These are phyloP conservation scores for Crioceris asparagi DNA, from an alignment of 2,888 invertebrate genomes.

Conservation along the genomic window DNA sequence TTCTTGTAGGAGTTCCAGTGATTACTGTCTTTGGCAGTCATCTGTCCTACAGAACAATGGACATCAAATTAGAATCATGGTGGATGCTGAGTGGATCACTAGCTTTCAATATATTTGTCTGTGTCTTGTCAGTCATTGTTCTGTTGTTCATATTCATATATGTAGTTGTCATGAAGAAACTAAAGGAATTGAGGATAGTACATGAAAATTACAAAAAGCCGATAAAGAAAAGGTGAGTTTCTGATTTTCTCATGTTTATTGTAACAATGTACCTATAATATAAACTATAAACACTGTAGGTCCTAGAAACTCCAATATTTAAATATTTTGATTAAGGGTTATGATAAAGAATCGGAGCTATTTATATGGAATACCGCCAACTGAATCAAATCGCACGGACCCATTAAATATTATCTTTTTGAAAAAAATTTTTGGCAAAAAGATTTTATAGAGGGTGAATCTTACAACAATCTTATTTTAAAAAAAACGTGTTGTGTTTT, in stretches of 20 bases:
- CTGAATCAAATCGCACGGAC: too few relatives aligned
- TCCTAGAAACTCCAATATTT: too few relatives aligned
- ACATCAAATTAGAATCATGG: constrained; percentile 49
- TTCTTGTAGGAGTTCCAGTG: constrained; percentile 48
- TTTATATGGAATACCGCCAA: too few relatives aligned
- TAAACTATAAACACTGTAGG: too few relatives aligned
- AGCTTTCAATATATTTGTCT: constrained; percentile 55
- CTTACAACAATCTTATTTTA: too few relatives aligned
- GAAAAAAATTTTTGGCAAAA: too few relatives aligned
- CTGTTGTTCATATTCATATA: constrained; percentile 58
- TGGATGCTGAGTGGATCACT: constrained; percentile 50
- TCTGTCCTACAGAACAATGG: constrained; percentile 53
- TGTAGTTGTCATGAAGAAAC: constrained; percentile 51
- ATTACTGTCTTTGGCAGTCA: constrained; percentile 56
- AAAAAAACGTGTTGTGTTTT: too few relatives aligned
- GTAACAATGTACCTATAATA: not conserved
- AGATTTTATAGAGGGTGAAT: too few relatives aligned
- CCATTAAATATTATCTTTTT: too few relatives aligned
- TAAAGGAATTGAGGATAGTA: constrained; percentile 48
- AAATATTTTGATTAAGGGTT: too few relatives aligned
- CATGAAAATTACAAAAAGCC: constrained; percentile 49
- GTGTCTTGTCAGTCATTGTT: constrained; percentile 57
- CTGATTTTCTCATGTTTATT: not conserved
- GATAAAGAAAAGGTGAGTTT: constrained; percentile 44
- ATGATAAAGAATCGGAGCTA: too few relatives aligned